Evolutionary conservation across 2,113 vertebrate species (phyloP), one percentile per base, ranked within the genome.

Genomic region (Anolis carolinensis): DNA sequence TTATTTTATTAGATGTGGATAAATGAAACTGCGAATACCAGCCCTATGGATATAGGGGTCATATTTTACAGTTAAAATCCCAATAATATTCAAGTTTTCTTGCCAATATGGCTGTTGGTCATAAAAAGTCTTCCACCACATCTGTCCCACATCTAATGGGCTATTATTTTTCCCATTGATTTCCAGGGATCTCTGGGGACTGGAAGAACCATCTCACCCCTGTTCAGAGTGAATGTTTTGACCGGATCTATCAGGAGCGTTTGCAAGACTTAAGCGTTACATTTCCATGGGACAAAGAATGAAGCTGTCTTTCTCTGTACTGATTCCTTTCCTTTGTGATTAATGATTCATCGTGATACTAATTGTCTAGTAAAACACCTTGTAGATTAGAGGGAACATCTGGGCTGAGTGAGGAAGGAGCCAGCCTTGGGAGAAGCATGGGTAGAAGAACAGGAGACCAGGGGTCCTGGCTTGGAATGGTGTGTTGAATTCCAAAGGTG

Each of bases 171-270:
- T 62, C 2, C 36, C 25, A 78, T 63, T 90, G 80, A 70, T 77
- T 93, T 75, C 7, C 92, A 97, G 97, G 97, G 8, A 62, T 96
- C 55, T 48, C 48, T 63, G 97, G 97, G 55, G 97, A 98, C 86
- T 97, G 97, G 97, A 97, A 96, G 88, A 97, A 97, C 50, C 93
- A 97, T 90, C 95, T 98, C 82, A 97, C 82, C 5, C 65, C 95
- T 48, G 94, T 95, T 21, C 95, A 96, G 73, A 93, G 95, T 59
- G 92, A 91, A 80, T 90, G 70, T 71, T 97, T 97, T 88, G 93
- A 93, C 63, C 93, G 92, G 0, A 36, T 90, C 52, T 95, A 97
- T 84, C 76, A 48, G 55, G 95, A 97, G 86, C 94, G 96, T 88
- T 89, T 97, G 93, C 94, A 93, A 50, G 91, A 83, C 6, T 90